Evolutionary conservation across 2,797 vertebrate species (phyloP).

Genomic region (Cottoperca gobio): DNA sequence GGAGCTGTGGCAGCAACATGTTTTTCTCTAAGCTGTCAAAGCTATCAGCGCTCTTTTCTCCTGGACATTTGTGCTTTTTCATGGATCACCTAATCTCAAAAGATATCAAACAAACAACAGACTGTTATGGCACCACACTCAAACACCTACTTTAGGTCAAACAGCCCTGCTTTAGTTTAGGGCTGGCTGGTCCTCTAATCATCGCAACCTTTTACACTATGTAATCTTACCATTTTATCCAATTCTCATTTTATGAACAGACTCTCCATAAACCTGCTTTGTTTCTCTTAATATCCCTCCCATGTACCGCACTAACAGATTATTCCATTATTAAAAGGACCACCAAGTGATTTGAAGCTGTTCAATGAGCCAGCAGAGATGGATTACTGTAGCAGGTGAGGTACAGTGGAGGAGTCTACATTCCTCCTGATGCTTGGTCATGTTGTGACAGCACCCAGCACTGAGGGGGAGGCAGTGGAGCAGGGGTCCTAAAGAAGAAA

Average conservation of each 20-base stretch:
- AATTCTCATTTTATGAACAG: constrained; percentile 2
- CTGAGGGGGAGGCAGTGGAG: constrained; percentile 32
- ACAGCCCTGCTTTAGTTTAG: background rate
- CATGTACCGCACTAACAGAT: background rate
- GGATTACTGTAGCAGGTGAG: constrained; percentile 47
- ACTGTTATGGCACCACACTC: constrained; percentile 1
- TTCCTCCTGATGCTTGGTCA: constrained; percentile 71
- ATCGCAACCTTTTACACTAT: too few species aligned
- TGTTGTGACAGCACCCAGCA: constrained; percentile 76
- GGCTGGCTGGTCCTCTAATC: background rate
- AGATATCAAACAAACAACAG: constrained; percentile 16
- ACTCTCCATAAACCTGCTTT: background rate
- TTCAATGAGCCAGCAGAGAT: constrained; percentile 42
- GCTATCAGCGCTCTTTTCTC: background rate
- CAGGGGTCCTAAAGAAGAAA: constrained; percentile 37
- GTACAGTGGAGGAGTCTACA: constrained; percentile 55
- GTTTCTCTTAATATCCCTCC: background rate
- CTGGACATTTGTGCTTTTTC: background rate
- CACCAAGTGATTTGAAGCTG: constrained; percentile 22
- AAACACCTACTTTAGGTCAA: background rate
- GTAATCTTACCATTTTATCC: too few species aligned
- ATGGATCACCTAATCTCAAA: constrained; percentile 8
- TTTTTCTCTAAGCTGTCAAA: background rate
- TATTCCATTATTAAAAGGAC: constrained; percentile 19
- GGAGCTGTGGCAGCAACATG: background rate